Percentiles rank a stretch among this genome's conserved stretches.
phyloP scores from a whole-genome alignment of 2,888 invertebrate genomes.

The Hydriomena furcata region DNA sequence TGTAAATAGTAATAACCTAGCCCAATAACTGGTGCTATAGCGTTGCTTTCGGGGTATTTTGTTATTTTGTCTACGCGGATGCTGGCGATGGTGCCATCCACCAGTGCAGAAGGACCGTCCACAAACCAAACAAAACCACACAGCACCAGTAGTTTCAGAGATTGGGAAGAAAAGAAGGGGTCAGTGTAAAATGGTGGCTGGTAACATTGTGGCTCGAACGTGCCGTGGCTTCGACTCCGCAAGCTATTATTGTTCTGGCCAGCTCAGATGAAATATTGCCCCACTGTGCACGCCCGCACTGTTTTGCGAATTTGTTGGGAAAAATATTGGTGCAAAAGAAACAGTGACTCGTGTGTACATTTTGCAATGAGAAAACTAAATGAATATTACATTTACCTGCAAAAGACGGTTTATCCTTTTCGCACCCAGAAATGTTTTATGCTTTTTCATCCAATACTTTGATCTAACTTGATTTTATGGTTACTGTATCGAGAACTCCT shows the following conservation, averaged over 20 bases:
- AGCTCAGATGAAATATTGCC: constrained; percentile 82
- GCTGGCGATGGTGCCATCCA: constrained; percentile 69
- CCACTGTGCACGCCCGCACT: constrained; percentile 76
- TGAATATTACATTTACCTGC: not conserved
- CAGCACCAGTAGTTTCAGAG: constrained; percentile 41
- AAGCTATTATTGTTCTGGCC: constrained; percentile 82
- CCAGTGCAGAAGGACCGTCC: constrained; percentile 48
- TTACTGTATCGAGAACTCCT: too few species aligned
- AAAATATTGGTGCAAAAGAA: constrained; percentile 76
- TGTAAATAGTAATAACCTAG: constrained; percentile 81
- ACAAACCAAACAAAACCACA: constrained; percentile 1
- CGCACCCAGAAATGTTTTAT: too few species aligned
- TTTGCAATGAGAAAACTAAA: constrained; percentile 46
- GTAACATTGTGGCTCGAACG: constrained; percentile 80
- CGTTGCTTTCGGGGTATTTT: constrained; percentile 81
- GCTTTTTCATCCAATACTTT: too few species aligned
- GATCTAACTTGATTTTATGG: too few species aligned
- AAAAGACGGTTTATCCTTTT: too few species aligned
- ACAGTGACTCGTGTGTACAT: constrained; percentile 66
- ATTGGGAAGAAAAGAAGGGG: constrained; percentile 46
- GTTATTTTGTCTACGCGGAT: constrained; percentile 83
- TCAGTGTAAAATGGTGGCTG: constrained; percentile 56
- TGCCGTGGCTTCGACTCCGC: constrained; percentile 79
- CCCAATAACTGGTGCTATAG: constrained; percentile 78
- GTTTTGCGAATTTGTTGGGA: constrained; percentile 76